Base-by-base conservation (phyloP, 2,888 invertebrate species). In the Leptinotarsa tumamoca region DNA sequence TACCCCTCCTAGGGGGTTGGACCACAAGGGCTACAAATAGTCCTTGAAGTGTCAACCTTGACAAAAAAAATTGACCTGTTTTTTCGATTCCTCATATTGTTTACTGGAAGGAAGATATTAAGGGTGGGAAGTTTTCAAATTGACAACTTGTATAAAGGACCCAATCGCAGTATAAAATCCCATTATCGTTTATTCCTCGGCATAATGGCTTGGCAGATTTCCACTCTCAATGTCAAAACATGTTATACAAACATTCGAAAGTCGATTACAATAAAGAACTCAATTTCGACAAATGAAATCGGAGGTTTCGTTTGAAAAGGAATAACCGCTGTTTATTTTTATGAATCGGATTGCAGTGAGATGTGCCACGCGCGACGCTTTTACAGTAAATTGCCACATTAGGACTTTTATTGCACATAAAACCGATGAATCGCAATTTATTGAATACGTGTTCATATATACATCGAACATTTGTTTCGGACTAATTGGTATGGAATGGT, bases 401-500 rank as follows among this genome's bases (percentile, higher is more conserved):
- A 17, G 63, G 63, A 63, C 63, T 63, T 63, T 63, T 63, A 63
- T 63, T 63, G 43, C 43, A n/a, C 33, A 33, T 10, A n/a, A 27
- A 63, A 63, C 33, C 63, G 63, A 63, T 63, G 33, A 63, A 63
- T 63, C 43, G 63, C 63, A 43, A 43, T 63, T 63, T 63, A 63
- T 63, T 63, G 33, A 63, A 63, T 63, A 63, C 63, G 63, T 63
- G 63, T 63, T 63, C 63, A 43, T 63, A n/a, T 63, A 63, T 63
- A 63, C 63, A n/a, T 33, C 63, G 63, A 63, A 63, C 63, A n/a
- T 63, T 63, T 63, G 63, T 63, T 63, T 33, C 33, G 63, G 63
- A n/a, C 63, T 63, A 63, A 63, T 63, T 63, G 63, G 63, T 63
- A 18, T n/a, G 33, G 14, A 63, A 63, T 63, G 5, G 43, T 43